These are phyloP conservation scores for Halichoerus grypus DNA, from an alignment of 2,113 vertebrate species.

Conservation along the genomic window DNA sequence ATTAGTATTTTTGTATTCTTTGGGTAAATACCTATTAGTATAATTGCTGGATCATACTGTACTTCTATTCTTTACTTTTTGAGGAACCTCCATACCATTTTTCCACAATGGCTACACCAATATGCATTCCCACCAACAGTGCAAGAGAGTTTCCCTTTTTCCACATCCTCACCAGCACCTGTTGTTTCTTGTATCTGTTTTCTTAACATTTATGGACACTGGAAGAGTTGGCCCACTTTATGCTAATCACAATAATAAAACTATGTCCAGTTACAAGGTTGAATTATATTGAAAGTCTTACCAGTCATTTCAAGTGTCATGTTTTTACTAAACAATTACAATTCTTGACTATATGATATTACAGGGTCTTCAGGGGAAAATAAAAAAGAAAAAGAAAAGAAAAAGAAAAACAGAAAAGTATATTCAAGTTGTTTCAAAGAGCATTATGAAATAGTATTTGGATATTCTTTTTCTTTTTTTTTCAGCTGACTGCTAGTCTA, in stretches of 20 bases:
- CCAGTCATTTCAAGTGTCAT: conserved; percentile 71
- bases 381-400: neutral
- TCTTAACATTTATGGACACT: neutral
- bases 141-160: too few species aligned
- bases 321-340: conserved; percentile 37
- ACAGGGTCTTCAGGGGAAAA: neutral
- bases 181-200: neutral
- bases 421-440: neutral
- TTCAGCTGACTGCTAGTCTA: neutral
- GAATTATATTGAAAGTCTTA: conserved; percentile 77
- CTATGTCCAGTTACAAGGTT: conserved; percentile 21
- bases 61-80: neutral
- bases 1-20: neutral
- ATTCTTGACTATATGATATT: neutral
- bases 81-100: neutral
- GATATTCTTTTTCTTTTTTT: neutral
- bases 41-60: neutral
- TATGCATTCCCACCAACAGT: neutral
- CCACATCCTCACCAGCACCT: too few species aligned
- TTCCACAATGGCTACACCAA: neutral
- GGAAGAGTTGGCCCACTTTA: conserved; percentile 53
- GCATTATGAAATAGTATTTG: neutral
- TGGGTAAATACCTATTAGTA: neutral
- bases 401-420: neutral
- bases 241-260: conserved; percentile 54